These are phyloP conservation scores for Drosophila carrolli DNA, from an alignment of 1,140 invertebrate species.

Conservation along the genomic window DNA sequence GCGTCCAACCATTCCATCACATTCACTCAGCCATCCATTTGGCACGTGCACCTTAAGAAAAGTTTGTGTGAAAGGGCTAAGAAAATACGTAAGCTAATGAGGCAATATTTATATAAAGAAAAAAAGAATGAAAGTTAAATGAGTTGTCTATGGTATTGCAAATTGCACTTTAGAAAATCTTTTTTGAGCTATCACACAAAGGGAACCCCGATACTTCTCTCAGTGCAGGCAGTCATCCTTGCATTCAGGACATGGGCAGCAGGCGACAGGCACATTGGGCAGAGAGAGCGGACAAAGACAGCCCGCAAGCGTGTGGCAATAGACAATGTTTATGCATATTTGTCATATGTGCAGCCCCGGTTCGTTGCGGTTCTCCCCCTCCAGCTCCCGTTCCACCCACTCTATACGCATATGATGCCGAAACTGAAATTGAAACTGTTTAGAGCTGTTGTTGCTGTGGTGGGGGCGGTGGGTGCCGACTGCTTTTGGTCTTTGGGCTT, in stretches of 20 bases:
- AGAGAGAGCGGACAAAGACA: slow-evolving; percentile 41
- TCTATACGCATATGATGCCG: slow-evolving; percentile 14
- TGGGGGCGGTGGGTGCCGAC: neutral
- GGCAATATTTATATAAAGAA: too few species aligned
- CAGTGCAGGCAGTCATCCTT: slow-evolving; percentile 28
- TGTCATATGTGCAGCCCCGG: slow-evolving; percentile 57
- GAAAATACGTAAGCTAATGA: too few species aligned
- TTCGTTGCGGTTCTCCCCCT: slow-evolving; percentile 36
- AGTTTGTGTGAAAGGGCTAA: neutral
- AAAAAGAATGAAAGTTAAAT: too few species aligned
- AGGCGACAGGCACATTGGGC: slow-evolving; percentile 17
- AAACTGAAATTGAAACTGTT: slow-evolving; percentile 78
- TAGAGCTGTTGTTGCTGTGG: slow-evolving; percentile 47
- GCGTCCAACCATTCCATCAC: slow-evolving; percentile 57
- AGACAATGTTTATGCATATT: slow-evolving; percentile 80
- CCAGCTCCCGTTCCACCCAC: slow-evolving; percentile 1
- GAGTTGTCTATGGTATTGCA: too few species aligned
- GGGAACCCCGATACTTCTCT: neutral
- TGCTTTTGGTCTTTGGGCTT: slow-evolving; percentile 33
- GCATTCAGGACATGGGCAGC: slow-evolving; percentile 4
- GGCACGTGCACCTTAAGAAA: slow-evolving; percentile 7
- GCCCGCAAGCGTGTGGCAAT: slow-evolving; percentile 68
- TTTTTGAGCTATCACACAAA: too few species aligned
- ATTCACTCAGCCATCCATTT: slow-evolving; percentile 28
- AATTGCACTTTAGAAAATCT: too few species aligned